These are phyloP conservation scores for Pseudorectes ferrugineus DNA, from an alignment of 2,113 vertebrate species.

Conservation along the genomic window DNA sequence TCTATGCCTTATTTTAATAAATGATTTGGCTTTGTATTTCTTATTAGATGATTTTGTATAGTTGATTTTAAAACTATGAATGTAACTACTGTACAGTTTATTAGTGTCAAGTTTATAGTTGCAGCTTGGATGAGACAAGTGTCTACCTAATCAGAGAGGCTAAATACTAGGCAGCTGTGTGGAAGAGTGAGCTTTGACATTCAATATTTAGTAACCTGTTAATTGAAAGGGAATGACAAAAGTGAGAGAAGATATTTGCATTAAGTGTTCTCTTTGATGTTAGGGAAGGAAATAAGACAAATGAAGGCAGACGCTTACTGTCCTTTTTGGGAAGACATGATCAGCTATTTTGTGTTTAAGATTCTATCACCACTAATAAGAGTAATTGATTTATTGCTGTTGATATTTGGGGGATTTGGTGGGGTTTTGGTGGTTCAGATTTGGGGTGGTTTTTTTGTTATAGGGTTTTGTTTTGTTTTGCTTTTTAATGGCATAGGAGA, in stretches of 20 bases:
- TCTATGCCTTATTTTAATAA: not conserved
- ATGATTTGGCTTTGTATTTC: not conserved
- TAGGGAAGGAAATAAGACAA: not conserved
- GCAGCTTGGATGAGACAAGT: not conserved
- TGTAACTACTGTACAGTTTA: not conserved
- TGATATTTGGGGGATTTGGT: rapidly evolving
- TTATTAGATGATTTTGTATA: not conserved
- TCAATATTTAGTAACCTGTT: not conserved
- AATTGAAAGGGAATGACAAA: not conserved
- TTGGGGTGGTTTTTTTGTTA: rapidly evolving
- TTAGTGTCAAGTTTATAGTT: not conserved
- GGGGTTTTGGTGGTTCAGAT: no score
- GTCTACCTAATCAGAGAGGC: not conserved
- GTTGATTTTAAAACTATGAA: not conserved
- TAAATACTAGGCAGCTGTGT: not conserved
- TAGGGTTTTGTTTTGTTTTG: not conserved
- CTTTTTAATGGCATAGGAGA: not conserved
- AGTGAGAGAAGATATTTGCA: not conserved
- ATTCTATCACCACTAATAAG: not conserved
- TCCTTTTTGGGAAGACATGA: not conserved
- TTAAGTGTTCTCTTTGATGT: not conserved
- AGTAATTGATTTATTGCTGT: not conserved
- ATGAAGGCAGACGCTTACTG: not conserved
- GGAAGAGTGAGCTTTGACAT: not conserved
- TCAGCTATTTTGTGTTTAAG: not conserved